Conservation (phyloP, 1,140 invertebrate genomes). For the Heliconius himera region DNA sequence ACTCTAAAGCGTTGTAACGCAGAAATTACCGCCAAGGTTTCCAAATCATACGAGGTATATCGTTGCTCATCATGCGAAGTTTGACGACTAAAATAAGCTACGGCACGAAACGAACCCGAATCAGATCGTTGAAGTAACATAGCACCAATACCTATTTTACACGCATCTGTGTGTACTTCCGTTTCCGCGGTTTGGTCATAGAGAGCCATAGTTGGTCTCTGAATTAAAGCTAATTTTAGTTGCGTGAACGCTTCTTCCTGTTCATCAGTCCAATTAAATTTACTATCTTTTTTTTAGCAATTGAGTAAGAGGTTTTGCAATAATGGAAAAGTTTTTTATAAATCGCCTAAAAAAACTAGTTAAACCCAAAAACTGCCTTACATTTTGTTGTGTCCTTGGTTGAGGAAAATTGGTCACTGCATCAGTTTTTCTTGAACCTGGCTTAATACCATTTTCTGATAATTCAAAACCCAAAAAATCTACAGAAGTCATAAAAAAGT, state of each 20-base stretch:
- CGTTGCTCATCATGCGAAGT: too few species aligned
- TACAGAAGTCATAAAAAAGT: constrained; percentile 29
- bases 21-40: too few species aligned
- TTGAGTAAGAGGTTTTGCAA: constrained; percentile 50
- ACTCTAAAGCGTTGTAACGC: too few species aligned
- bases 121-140: constrained; percentile 20
- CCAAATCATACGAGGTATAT: too few species aligned
- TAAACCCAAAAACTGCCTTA: constrained; percentile 43
- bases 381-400: constrained; percentile 32
- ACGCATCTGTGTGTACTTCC: constrained; percentile 27
- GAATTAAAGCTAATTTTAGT: constrained; percentile 34
- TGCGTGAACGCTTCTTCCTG: constrained; percentile 35
- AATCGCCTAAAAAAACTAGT: constrained; percentile 34
- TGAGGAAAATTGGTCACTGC: constrained; percentile 36
- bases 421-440: constrained; percentile 30
- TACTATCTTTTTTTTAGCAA: constrained; percentile 46
- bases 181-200: constrained; percentile 55
- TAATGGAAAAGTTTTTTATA: constrained; percentile 45
- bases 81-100: too few species aligned
- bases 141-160: constrained; percentile 43
- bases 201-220: constrained; percentile 52
- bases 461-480: constrained; percentile 41
- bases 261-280: constrained; percentile 33
- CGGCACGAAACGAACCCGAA: too few species aligned
- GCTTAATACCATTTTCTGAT: constrained; percentile 25